These are phyloP conservation scores for Philonicus albiceps DNA, from an alignment of 2,888 invertebrate genomes.

Conservation along the genomic window DNA sequence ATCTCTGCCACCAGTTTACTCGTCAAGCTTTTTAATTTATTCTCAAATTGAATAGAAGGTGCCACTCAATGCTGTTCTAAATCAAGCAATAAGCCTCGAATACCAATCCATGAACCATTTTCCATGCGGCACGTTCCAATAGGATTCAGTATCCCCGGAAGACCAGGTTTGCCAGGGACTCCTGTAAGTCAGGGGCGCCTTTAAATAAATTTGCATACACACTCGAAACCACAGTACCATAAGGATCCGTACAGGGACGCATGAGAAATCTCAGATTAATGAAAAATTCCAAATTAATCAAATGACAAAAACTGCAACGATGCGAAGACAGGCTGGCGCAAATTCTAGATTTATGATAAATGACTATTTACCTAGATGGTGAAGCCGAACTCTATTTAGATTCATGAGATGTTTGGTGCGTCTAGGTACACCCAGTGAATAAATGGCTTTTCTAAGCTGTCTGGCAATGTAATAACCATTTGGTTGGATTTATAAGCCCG, in stretches of 20 bases:
- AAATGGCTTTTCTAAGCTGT: neutral
- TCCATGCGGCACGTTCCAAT: neutral
- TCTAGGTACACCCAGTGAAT: neutral
- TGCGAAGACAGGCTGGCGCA: neutral
- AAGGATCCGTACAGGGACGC: neutral
- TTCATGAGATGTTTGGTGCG: neutral
- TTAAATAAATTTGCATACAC: neutral
- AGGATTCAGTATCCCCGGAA: neutral
- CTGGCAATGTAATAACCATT: neutral
- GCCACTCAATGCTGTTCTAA: neutral
- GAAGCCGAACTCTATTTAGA: neutral
- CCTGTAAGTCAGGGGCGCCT: neutral
- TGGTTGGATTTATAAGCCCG: neutral
- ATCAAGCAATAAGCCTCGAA: neutral
- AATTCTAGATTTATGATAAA: neutral
- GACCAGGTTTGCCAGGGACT: neutral
- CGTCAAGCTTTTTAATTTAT: neutral
- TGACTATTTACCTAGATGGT: neutral
- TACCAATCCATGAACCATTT: neutral
- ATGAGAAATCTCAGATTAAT: neutral
- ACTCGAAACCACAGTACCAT: neutral
- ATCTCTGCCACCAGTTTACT: neutral
- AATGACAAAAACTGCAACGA: neutral
- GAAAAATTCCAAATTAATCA: neutral
- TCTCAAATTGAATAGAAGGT: neutral